Base-by-base conservation (phyloP, 2,888 invertebrate genomes). In the Chrysina gloriosa region DNA sequence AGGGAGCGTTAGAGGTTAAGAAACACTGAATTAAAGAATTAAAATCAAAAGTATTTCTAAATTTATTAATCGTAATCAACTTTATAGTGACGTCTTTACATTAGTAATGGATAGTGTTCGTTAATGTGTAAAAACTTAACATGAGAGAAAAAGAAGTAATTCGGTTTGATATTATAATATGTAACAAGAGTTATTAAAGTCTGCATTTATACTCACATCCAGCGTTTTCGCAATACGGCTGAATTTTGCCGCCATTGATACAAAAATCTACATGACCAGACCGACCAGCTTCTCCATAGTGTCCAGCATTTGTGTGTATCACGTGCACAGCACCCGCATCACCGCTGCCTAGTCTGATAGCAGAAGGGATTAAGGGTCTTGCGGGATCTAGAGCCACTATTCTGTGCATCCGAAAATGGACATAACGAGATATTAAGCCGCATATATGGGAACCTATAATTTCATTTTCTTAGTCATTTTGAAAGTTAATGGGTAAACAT, bases 261-360 rank as follows among this genome's bases (percentile, higher is more conserved):
- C 93, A 93, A 82, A 93, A 91, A 83, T 93, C 93, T 0, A 92
- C 91, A 78, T 92, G 92, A 0, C 93, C 93, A 2, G 90, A 86
- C 2, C 89, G 84, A 3, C 92, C 90, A 1, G 87, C 87, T 79
- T 93, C 92, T 0, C 93, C 93, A 80, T 93, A 93, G 69, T 89
- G 88, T 0, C 92, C 92, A 0, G 93, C 92, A 79, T 92, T 93
- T 0, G 93, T 93, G 78, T 93, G 93, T 21, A 93, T 85, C 16
- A 92, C 90, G 80, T 92, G 90, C 2, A 93, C 93, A 0, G 92
- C 90, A 67, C 89, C 87, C 1, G 93, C 93, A 77, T 92, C 91
- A 0, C 92, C 92, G 50, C 89, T 88, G 79, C 89, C 89, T 73
- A 93, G 79, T 3, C 90, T 86, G 23, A 89, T 86, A 1, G 88